Base-by-base conservation (phyloP, 2,113 vertebrate genomes). In the Crotophaga sulcirostris region DNA sequence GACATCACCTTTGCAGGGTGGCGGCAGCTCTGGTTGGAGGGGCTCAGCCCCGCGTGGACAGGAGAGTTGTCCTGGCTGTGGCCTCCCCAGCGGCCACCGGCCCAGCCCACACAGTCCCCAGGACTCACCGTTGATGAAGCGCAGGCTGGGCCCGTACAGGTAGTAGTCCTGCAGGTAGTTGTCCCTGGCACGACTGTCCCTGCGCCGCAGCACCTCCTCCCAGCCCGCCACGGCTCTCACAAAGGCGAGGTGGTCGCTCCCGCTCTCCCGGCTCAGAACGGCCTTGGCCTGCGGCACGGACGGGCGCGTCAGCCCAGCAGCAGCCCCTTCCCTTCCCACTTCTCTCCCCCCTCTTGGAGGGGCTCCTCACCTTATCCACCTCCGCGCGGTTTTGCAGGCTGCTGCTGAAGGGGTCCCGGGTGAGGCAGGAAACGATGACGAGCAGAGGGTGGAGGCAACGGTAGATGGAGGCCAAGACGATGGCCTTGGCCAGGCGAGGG, bases 331-430 rank as follows among this genome's bases (percentile, higher is more conserved):
- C 54, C 54, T 33, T 16, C 16, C 28, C 28, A 10, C 38, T 11
- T 2, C 17, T 54, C 3, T 0, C 29, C 38, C 0, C 9, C 8
- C 25, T 33, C 7, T 0, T 4, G 8, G 25, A 23, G 4, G 6
- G 3, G 12, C 28, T 11, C 29, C 98, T 97, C 88, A 99, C 99
- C 99, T 99, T 98, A 75, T 91, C 97, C 89, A 99, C 98, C 60
- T 98, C 97, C 0, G 98, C 96, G 3, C 99, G 98, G 97, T 99
- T 99, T 96, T 99, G 98, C 91, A 99, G 92, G 97, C 99, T 99
- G 98, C 99, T 99, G 96, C 98, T 96, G 97, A 99, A 99, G 6
- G 99, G 99, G 92, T 99, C 99, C 73, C 98, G 98, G n/a, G 99
- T 99, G 92, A 99, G 98, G 91, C 99, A 99, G 81, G 99, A 99